Percentiles rank a stretch among this genome's conserved stretches.
phyloP scores from a whole-genome alignment of 2,888 invertebrate species.

The Drosophila diplacantha region DNA sequence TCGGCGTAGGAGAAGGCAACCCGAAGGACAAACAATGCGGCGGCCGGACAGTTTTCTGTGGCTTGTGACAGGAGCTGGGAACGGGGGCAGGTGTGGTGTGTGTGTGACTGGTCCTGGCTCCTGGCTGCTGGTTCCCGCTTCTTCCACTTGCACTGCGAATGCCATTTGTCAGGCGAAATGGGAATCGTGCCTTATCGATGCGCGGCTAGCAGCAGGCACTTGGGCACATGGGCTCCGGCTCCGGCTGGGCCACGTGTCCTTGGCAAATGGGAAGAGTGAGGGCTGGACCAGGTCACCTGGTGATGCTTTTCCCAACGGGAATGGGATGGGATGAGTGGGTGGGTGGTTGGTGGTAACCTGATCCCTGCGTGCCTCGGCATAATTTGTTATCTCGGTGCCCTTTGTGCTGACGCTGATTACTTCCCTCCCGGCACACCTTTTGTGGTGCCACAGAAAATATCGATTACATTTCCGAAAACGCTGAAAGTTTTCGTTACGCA shows the following conservation, averaged over 20 bases:
- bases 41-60: constrained; percentile 36
- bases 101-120: constrained; percentile 1
- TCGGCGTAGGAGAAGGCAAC: constrained; percentile 2
- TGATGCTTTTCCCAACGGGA: constrained; percentile 56
- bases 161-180: constrained; percentile 51
- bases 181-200: constrained; percentile 59
- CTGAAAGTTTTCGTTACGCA: constrained; percentile 55
- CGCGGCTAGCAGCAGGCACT: constrained; percentile 39
- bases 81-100: neutral
- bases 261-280: neutral
- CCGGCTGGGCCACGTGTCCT: constrained; percentile 41
- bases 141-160: constrained; percentile 41
- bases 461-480: constrained; percentile 69
- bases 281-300: constrained; percentile 51
- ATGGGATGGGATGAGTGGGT: neutral
- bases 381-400: constrained; percentile 63
- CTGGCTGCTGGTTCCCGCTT: neutral
- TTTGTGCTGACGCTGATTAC: constrained; percentile 44
- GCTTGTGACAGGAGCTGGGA: constrained; percentile 10
- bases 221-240: constrained; percentile 1
- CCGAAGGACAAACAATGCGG: constrained; percentile 43
- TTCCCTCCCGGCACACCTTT: constrained; percentile 24
- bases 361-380: constrained; percentile 67
- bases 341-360: constrained; percentile 48
- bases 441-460: constrained; percentile 52